Conservation (phyloP, 2,797 vertebrate species). For the Myripristis murdjan region DNA sequence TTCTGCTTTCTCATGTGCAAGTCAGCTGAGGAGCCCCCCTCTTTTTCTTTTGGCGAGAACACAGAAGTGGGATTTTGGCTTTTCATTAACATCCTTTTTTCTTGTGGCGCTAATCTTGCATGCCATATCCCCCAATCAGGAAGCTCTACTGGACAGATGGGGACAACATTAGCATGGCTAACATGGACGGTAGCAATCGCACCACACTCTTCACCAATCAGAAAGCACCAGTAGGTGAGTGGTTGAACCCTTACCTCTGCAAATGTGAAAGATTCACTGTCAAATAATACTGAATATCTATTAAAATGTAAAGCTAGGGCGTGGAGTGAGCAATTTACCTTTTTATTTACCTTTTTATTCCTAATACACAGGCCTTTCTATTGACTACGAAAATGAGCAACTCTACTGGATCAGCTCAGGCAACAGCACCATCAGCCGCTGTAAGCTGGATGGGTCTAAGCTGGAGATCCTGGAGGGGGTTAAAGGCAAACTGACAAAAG, state of each 20-base stretch:
- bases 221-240: constrained; percentile 94
- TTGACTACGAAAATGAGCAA: constrained; percentile 92
- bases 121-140: constrained; percentile 71
- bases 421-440: constrained; percentile 92
- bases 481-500: constrained; percentile 92
- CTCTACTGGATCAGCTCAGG: constrained; percentile 98
- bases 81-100: background rate
- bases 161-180: constrained; percentile 95
- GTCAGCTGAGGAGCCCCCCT: no score
- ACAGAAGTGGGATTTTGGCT: no score
- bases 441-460: constrained; percentile 90
- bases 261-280: background rate
- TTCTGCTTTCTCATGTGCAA: no score
- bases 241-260: background rate
- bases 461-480: constrained; percentile 89
- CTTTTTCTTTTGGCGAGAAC: no score
- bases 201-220: constrained; percentile 92
- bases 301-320: constrained; percentile 1
- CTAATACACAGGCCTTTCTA: constrained; percentile 90
- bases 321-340: constrained; percentile 2
- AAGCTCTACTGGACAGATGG: constrained; percentile 98
- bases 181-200: constrained; percentile 94
- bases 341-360: no score
- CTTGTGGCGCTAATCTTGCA: constrained; percentile 1
- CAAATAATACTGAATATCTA: background rate